phyloP scores from a whole-genome alignment of 2,888 invertebrate genomes.

The Mayetiola destructor region DNA sequence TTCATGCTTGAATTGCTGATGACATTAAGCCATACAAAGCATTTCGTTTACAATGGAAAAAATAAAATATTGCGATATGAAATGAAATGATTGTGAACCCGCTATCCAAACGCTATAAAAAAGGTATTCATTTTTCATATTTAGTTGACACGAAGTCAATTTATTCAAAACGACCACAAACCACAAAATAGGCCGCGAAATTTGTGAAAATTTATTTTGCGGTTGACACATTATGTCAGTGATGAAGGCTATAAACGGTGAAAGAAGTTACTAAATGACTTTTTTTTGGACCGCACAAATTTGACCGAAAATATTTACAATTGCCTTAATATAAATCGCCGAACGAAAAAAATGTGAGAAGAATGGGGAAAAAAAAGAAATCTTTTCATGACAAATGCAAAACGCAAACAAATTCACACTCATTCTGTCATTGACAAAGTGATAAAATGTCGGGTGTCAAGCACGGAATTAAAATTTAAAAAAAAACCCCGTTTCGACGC shows the following conservation, averaged over 20 bases:
- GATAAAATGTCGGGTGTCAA: not conserved
- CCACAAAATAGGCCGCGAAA: no score
- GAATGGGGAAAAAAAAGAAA: not conserved
- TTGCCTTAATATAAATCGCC: not conserved
- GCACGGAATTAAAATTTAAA: not conserved
- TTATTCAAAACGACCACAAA: not conserved
- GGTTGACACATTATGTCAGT: not conserved
- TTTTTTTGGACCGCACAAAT: not conserved
- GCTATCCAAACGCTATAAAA: not conserved
- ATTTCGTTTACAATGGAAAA: not conserved
- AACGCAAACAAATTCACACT: slow-evolving; percentile 4
- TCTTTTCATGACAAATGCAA: not conserved
- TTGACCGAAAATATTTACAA: slow-evolving; percentile 4
- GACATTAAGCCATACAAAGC: not conserved
- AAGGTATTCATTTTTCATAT: not conserved
- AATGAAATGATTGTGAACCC: not conserved
- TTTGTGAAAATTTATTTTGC: not conserved
- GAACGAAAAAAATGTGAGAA: not conserved
- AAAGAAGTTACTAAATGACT: slow-evolving; percentile 1
- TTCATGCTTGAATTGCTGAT: no score
- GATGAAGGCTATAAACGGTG: not conserved
- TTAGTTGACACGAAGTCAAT: not conserved
- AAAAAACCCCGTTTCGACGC: not conserved
- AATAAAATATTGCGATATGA: not conserved
- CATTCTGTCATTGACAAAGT: slow-evolving; percentile 9